Evolutionary conservation across 2,888 invertebrate genomes (phyloP).

Genomic region (Euplexia lucipara): DNA sequence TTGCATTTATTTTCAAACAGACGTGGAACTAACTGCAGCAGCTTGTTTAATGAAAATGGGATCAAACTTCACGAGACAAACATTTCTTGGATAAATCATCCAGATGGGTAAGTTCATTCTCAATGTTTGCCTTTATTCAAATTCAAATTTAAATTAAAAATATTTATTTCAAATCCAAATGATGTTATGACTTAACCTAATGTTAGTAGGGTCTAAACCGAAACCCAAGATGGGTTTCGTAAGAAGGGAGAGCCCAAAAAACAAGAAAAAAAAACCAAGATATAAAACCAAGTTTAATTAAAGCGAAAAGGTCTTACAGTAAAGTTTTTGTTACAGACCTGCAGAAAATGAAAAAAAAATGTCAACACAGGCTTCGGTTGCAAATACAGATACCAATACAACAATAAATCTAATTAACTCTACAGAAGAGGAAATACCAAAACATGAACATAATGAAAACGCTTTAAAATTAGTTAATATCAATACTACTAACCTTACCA

Average conservation of each 20-base stretch:
- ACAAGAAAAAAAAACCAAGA: too few species aligned
- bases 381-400: background rate
- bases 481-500: background rate
- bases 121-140: too few species aligned
- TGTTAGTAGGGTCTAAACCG: too few species aligned
- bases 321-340: conserved; percentile 61
- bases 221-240: too few species aligned
- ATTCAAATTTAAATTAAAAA: too few species aligned
- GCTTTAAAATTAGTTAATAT: background rate
- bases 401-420: background rate
- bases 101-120: conserved; percentile 65
- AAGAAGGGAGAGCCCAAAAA: too few species aligned
- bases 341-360: conserved; percentile 61
- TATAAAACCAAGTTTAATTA: too few species aligned
- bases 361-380: background rate
- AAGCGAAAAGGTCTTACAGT: too few species aligned
- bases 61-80: conserved; percentile 61
- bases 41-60: conserved; percentile 57
- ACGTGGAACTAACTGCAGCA: conserved; percentile 7
- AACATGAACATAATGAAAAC: background rate
- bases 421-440: background rate
- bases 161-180: too few species aligned
- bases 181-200: too few species aligned
- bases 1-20: conserved; percentile 26
- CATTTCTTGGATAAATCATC: conserved; percentile 73